Base-by-base conservation (phyloP, 2,797 vertebrate species). In the Anabas testudineus region DNA sequence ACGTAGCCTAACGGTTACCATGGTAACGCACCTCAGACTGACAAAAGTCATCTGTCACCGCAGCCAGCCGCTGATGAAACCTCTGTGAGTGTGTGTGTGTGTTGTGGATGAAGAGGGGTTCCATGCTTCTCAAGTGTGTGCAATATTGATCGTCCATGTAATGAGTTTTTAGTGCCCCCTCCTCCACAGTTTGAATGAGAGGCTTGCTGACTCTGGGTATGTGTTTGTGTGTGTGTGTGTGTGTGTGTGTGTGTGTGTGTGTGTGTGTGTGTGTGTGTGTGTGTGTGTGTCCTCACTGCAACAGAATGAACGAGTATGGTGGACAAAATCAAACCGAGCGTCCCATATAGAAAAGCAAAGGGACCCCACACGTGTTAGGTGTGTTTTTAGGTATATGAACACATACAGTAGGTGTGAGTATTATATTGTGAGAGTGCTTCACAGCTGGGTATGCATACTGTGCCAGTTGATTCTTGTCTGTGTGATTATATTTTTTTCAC, bases 91-190 rank as follows among this genome's bases (percentile, higher is more conserved):
- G 61, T 71, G 70, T 74, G 62, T 74, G 83, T 74, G 68, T 76
- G 62, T 60, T 63, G 70, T 59, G 72, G 62, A 69, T 72, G 66
- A 39, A 16, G 58, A 36, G n/a, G 30, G n/a, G 48, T 12, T 7
- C 16, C 76, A 63, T 59, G 63, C 72, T 74, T 78, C 83, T 88
- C 78, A 83, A 91, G 84, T 91, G 90, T 88, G 88, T 82, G 87
- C 81, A 88, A 84, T 91, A 92, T 92, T 90, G 91, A 92, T 92
- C 84, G 86, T 90, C 90, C 89, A 89, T 92, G 91, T 92, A 92
- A 92, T 92, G 90, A 91, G 88, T 92, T 92, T 93, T 92, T 88
- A 91, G 90, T 90, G 87, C 75, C 81, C 86, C 89, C 86, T 87
- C 90, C 90, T 88, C 84, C 87, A 83, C 84, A 73, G 58, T 90